Base-by-base conservation (phyloP, 2,113 vertebrate species). In the Nyctibius bracteatus region DNA sequence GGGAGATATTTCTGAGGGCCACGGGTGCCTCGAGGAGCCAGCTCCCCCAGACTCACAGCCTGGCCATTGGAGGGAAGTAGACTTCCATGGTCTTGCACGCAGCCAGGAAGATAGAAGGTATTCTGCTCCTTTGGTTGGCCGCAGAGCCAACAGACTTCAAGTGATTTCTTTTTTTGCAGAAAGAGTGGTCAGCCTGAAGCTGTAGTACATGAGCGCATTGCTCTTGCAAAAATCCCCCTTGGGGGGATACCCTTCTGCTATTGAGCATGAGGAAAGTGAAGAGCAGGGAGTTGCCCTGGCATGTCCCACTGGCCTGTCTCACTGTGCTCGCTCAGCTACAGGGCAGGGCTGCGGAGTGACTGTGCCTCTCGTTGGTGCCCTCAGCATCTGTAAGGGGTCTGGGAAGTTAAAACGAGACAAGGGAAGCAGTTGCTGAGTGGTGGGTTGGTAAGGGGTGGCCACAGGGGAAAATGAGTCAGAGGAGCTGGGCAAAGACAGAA, bases 251-350 rank as follows among this genome's bases (percentile, higher is more conserved):
- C 14, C 33, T 81, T 7, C 19, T 52, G 71, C 21, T 67, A 3
- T 54, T 0, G 2, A 22, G 33, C 2, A 0, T 0, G 5, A 46
- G 39, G 43, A 70, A 4, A 17, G 20, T 33, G 35, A 51, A 43
- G 39, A 83, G 51, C 28, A 51, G 55, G 0, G 1, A 47, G 63
- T 13, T 49, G 5, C 23, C 15, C 31, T 58, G 54, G 39, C 54
- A 4, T 0, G 0, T 72, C 17, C 49, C 4, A 2, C 68, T 27
- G 17, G 4, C 51, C 1, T 1, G 0, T 47, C 23, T 33, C 0
- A 0, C 39, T 61, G 52, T 3, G 0, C 37, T 86, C 5, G 0
- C 28, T 73, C 25, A 27, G 23, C 52, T 67, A 6, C 19, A 10
- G 28, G 10, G 10, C 44, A 77, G 54, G 15, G 12, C 66, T 83